phyloP scores from a whole-genome alignment of 2,888 invertebrate species.

The Phyllotreta cruciferae region DNA sequence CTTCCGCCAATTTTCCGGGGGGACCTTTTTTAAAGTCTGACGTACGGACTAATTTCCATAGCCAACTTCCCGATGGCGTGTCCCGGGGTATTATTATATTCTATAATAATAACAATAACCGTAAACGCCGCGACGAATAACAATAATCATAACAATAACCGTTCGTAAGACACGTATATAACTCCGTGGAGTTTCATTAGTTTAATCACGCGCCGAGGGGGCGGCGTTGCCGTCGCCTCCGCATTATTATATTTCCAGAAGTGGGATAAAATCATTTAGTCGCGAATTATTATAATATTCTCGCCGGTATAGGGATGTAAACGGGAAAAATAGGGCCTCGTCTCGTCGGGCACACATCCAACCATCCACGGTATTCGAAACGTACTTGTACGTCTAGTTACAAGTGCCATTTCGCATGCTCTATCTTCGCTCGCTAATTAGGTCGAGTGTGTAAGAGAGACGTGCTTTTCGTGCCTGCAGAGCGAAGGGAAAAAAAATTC shows the following conservation, averaged over 20 bases:
- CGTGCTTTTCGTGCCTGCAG: slow-evolving; percentile 37
- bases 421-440: slow-evolving; percentile 43
- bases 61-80: slow-evolving; percentile 41
- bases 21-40: too few species aligned
- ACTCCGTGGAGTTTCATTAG: slow-evolving; percentile 57
- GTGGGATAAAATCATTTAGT: not conserved
- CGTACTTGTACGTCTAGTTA: slow-evolving; percentile 29
- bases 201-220: slow-evolving; percentile 53
- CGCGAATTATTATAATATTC: not conserved
- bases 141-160: slow-evolving; percentile 60
- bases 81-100: slow-evolving; percentile 51
- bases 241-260: too few species aligned
- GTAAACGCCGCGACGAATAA: slow-evolving; percentile 56
- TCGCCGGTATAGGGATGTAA: too few species aligned
- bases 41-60: too few species aligned
- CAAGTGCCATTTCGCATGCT: slow-evolving; percentile 42
- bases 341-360: slow-evolving; percentile 12
- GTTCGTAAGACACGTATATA: slow-evolving; percentile 56
- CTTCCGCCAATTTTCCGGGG: too few species aligned
- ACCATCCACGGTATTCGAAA: slow-evolving; percentile 22
- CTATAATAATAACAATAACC: slow-evolving; percentile 55
- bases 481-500: slow-evolving; percentile 17
- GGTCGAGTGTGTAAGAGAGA: slow-evolving; percentile 40
- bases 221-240: slow-evolving; percentile 36
- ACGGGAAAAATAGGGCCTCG: not conserved